Evolutionary conservation across 2,888 invertebrate genomes (phyloP), one percentile per base, ranked within the genome.

Genomic region (Pycnomerus fuliginosus): DNA sequence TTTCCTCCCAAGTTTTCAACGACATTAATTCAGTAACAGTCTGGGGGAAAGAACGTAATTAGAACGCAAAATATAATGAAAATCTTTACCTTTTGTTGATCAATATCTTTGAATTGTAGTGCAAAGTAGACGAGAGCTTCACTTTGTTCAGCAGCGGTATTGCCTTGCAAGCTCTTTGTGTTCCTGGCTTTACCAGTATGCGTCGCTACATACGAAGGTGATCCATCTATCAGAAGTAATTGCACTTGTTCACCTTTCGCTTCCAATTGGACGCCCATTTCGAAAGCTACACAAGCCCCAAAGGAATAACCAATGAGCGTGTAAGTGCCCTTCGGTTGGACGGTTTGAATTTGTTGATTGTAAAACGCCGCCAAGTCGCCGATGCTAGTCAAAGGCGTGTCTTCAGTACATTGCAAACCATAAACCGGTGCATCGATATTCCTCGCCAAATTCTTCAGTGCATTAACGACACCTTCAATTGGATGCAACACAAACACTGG

Each of bases 251-350:
- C 78, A 2, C 78, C 79, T 17, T 62, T 70, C 53, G 76, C 74
- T 67, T 93, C 90, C 38, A 97, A 75, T 68, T 90, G 87, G 17
- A 87, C 74, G 15, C 90, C 90, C 85, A 98, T 96, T 76, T 97
- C 97, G 70, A 94, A 91, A 11, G 94, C 95, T 20, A 98, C 87
- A 58, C 88, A 84, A 25, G 93, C 91, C 49, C 99, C 98, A 72
- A 91, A 97, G 0, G 97, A 98, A 74, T 99, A 98, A 1, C 97
- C 98, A 28, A 90, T 83, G 52, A 99, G 75, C 34, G 84, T 82
- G 77, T 92, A 96, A 2, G 96, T 94, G 49, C 93, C 90, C 44
- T 76, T 72, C 4, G 84, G 80, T 74, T 93, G 92, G 30, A 87
- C 75, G 36, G 78, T 77, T 65, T 83, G 84, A 62, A 96, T 81